Percentiles rank a stretch among this genome's conserved stretches.
Conservation (phyloP, 2,113 vertebrate genomes). For the Ursus arctos region DNA sequence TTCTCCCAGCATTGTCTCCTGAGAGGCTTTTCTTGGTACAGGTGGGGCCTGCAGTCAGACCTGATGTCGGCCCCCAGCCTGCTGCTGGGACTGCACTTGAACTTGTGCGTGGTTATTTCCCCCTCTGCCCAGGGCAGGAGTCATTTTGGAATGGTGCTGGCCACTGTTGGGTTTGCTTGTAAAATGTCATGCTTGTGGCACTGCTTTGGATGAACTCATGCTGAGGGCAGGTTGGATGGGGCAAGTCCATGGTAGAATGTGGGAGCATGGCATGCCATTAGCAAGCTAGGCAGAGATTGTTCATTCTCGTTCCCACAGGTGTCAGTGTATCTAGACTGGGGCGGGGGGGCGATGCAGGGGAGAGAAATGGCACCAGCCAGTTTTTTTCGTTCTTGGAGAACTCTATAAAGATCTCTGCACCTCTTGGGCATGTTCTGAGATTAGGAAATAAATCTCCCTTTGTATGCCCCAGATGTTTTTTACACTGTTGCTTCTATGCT, state of each 20-base stretch:
- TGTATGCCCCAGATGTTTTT: neutral
- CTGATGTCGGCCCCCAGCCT: neutral
- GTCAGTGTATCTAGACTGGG: neutral
- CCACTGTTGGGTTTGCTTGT: neutral
- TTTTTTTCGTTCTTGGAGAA: neutral
- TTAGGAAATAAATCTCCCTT: neutral
- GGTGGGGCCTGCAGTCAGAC: neutral
- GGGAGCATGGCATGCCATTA: neutral
- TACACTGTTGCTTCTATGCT: neutral
- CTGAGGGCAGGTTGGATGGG: neutral
- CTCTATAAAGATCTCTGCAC: neutral
- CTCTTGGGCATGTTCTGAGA: neutral
- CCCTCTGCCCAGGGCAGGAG: neutral
- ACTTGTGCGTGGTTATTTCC: neutral
- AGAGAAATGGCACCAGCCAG: neutral
- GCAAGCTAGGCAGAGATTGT: neutral
- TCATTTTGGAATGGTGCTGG: neutral
- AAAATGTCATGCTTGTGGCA: neutral
- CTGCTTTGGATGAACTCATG: neutral
- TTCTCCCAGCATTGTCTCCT: neutral
- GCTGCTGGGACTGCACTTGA: neutral
- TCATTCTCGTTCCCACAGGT: neutral
- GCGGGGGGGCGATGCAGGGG: neutral
- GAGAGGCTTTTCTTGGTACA: neutral
- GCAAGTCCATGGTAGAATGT: neutral